phyloP scores from a whole-genome alignment of 2,888 invertebrate genomes.

The Yponomeuta cagnagella region DNA sequence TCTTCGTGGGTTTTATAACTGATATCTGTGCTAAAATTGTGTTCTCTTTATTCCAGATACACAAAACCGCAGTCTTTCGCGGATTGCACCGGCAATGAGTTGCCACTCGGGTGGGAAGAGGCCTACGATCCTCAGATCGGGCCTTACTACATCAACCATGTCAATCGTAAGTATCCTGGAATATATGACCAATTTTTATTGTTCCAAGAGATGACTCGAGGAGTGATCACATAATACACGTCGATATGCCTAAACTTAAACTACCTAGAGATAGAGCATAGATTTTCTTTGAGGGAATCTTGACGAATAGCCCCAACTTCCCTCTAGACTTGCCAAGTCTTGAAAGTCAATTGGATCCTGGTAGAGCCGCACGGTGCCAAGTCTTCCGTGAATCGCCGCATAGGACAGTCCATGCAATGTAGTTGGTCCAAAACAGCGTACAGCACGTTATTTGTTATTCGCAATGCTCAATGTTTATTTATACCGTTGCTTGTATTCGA shows the following conservation, averaged over 20 bases:
- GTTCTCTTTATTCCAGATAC: conserved; percentile 80
- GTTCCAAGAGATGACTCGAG: no score
- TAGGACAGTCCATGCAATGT: no score
- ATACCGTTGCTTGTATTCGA: conserved; percentile 38
- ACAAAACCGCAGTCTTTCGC: conserved; percentile 98
- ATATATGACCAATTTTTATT: no score
- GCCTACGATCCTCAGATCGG: conserved; percentile 95
- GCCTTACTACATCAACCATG: conserved; percentile 97
- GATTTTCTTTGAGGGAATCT: no score
- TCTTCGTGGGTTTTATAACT: not conserved
- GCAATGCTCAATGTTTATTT: conserved; percentile 15
- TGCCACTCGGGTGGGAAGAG: conserved; percentile 98
- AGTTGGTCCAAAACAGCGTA: not conserved
- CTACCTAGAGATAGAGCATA: no score
- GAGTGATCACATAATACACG: no score
- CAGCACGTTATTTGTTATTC: not conserved
- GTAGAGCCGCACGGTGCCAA: not conserved
- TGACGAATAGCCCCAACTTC: not conserved
- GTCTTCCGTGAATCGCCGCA: not conserved
- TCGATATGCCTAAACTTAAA: no score
- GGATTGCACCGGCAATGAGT: conserved; percentile 97
- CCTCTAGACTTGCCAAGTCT: not conserved
- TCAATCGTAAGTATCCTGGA: conserved; percentile 85
- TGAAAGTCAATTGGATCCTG: not conserved
- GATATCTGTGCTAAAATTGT: not conserved